Percentiles rank a stretch among this genome's conserved stretches.
These are phyloP conservation scores for Azemiops feae DNA, from an alignment of 2,113 vertebrate species.

Conservation along the genomic window DNA sequence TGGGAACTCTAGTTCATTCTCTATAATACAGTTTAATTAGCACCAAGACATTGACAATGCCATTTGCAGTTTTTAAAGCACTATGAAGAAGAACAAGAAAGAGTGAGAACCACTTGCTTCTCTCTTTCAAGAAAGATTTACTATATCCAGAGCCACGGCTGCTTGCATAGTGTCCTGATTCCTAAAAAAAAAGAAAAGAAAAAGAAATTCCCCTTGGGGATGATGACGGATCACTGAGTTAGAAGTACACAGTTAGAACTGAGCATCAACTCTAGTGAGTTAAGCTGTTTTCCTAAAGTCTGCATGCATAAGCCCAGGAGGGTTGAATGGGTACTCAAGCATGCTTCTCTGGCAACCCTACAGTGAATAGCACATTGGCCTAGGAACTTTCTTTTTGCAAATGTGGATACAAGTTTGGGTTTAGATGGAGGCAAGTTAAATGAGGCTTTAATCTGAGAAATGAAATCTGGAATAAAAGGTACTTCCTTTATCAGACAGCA, in stretches of 20 bases:
- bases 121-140: not conserved
- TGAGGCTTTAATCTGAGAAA: not conserved
- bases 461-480: not conserved
- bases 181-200: not conserved
- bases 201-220: not conserved
- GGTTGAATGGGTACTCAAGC: not conserved
- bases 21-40: not conserved
- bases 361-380: not conserved
- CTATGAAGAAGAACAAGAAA: not conserved
- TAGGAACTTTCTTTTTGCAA: not conserved
- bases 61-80: not conserved
- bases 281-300: not conserved
- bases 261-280: not conserved
- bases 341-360: not conserved
- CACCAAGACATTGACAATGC: not conserved
- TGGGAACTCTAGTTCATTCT: not conserved
- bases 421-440: not conserved
- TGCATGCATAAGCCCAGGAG: not conserved
- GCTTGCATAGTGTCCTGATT: not conserved
- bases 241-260: not conserved
- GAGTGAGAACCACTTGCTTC: not conserved
- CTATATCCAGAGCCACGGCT: not conserved
- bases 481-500: not conserved
- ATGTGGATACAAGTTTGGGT: not conserved
- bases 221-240: not conserved